Conservation (phyloP, 1,140 invertebrate species). For the Melipona quadrifasciata region DNA sequence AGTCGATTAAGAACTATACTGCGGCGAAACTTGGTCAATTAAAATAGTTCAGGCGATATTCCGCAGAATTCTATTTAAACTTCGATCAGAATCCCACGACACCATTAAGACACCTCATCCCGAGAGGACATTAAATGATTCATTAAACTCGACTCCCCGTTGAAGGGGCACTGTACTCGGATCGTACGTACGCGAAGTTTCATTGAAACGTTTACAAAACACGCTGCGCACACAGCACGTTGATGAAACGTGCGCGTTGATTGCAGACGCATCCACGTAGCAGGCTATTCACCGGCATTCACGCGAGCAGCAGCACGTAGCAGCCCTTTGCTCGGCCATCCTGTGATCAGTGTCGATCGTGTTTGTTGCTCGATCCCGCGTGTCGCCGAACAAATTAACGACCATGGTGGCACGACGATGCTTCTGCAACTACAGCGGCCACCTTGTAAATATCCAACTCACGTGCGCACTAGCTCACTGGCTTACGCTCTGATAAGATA, state of each 20-base stretch:
- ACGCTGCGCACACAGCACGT: slow-evolving; percentile 28
- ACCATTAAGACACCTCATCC: background rate
- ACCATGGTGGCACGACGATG: slow-evolving; percentile 29
- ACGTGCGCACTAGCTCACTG: background rate
- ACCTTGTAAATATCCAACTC: background rate
- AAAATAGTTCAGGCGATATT: background rate
- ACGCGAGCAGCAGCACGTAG: background rate
- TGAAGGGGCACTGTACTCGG: background rate
- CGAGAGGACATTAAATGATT: background rate
- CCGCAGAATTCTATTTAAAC: background rate
- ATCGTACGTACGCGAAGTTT: too few relatives aligned
- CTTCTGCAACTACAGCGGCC: background rate
- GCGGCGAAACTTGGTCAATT: background rate
- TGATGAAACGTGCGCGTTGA: slow-evolving; percentile 38
- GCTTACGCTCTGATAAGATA: background rate
- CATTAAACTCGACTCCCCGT: background rate
- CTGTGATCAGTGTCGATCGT: slow-evolving; percentile 67
- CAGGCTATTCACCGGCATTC: slow-evolving; percentile 19
- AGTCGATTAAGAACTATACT: background rate
- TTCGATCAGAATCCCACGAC: background rate
- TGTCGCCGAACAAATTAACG: slow-evolving; percentile 60
- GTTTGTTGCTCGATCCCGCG: slow-evolving; percentile 60
- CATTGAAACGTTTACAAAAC: slow-evolving; percentile 9
- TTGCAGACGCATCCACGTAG: slow-evolving; percentile 54
- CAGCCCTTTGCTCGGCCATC: slow-evolving; percentile 18